These are phyloP conservation scores for Pollenia labialis DNA, from an alignment of 2,888 invertebrate species.

Conservation along the genomic window DNA sequence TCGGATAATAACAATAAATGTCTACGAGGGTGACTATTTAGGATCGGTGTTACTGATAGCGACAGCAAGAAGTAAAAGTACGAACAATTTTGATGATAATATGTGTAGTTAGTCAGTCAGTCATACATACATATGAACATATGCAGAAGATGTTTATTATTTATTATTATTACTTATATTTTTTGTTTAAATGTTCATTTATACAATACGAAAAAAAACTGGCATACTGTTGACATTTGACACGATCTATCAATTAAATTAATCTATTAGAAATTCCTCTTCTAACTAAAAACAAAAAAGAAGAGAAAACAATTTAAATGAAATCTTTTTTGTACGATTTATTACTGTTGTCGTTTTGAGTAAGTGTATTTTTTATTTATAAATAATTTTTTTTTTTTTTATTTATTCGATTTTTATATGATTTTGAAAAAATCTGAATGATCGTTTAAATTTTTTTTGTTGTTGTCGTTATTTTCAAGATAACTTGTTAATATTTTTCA, in stretches of 20 bases:
- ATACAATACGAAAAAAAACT: conserved; percentile 62
- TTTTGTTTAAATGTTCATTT: conserved; percentile 47
- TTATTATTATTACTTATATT: conserved; percentile 53
- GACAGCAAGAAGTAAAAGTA: conserved; percentile 35
- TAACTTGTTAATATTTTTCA: conserved; percentile 66
- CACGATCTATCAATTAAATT: conserved; percentile 76
- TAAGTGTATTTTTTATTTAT: conserved; percentile 51
- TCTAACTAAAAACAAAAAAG: conserved; percentile 59
- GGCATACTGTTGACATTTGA: conserved; percentile 75
- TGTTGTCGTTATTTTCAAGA: conserved; percentile 63
- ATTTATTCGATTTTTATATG: conserved; percentile 49
- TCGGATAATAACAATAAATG: conserved; percentile 37
- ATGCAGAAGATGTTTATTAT: conserved; percentile 37
- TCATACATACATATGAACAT: background rate
- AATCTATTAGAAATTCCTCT: conserved; percentile 76
- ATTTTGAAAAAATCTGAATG: conserved; percentile 62
- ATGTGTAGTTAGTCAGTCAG: background rate
- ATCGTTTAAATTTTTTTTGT: conserved; percentile 56
- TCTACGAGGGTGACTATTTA: conserved; percentile 26
- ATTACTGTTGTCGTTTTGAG: conserved; percentile 65
- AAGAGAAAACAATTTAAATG: conserved; percentile 61
- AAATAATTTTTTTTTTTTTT: conserved; percentile 33
- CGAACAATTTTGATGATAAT: conserved; percentile 43
- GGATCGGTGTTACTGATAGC: conserved; percentile 53
- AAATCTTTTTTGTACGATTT: conserved; percentile 62